Evolutionary conservation across 2,113 vertebrate species (phyloP).

Genomic region (Todiramphus saurophagus): DNA sequence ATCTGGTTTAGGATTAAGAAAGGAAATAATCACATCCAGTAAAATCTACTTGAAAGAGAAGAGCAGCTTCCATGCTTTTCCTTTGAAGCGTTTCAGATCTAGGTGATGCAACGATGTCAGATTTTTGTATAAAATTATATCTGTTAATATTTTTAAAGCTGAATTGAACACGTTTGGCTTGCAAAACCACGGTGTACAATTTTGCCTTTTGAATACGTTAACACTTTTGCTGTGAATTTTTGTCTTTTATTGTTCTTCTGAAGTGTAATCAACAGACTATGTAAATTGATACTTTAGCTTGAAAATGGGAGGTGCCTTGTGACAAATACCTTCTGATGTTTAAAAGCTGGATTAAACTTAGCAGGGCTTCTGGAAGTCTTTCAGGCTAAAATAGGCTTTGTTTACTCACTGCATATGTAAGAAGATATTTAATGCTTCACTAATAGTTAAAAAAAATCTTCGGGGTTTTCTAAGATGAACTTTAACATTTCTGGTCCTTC

Average conservation of each 20-base stretch:
- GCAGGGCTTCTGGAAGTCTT: neutral
- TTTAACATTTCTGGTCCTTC: neutral
- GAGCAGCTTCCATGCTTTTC: neutral
- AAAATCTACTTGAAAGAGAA: neutral
- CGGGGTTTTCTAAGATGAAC: neutral
- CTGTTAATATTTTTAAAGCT: neutral
- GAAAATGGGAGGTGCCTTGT: neutral
- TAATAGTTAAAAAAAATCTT: neutral
- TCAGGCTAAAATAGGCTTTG: neutral
- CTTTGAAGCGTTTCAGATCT: neutral
- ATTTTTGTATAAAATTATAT: neutral
- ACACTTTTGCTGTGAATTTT: neutral
- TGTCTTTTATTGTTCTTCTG: neutral
- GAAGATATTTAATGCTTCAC: neutral
- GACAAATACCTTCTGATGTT: constrained; percentile 28
- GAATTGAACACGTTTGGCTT: neutral
- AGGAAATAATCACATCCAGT: neutral
- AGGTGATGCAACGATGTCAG: neutral
- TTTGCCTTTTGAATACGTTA: neutral
- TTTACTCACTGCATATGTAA: neutral
- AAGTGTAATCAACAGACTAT: neutral
- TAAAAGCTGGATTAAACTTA: constrained; percentile 32
- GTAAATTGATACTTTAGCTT: neutral
- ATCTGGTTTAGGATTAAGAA: neutral
- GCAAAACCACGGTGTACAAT: neutral